These are phyloP conservation scores for Poeciliopsis occidentalis DNA, from an alignment of 2,113 vertebrate genomes.

Conservation along the genomic window DNA sequence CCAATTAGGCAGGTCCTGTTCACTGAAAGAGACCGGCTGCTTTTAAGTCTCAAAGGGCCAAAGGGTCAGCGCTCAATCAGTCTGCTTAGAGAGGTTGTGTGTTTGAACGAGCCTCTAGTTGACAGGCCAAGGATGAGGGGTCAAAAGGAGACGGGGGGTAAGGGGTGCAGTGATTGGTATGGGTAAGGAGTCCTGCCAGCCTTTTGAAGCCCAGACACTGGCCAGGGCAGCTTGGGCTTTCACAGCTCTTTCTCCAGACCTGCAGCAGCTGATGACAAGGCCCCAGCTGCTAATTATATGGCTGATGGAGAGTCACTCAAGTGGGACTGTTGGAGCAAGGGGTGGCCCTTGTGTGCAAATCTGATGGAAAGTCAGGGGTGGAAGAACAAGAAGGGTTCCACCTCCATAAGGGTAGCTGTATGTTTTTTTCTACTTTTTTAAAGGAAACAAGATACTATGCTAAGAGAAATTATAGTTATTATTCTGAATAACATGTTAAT, in stretches of 20 bases:
- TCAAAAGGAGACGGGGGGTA: slow-evolving; percentile 44
- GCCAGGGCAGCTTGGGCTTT: slow-evolving; percentile 66
- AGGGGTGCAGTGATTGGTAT: slow-evolving; percentile 39
- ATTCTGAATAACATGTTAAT: not conserved
- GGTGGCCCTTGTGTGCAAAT: slow-evolving; percentile 65
- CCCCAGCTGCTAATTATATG: slow-evolving; percentile 79
- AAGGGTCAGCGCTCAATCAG: slow-evolving; percentile 71
- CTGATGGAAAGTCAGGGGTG: slow-evolving; percentile 13
- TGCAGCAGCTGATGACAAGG: slow-evolving; percentile 73
- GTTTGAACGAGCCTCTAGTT: slow-evolving; percentile 70
- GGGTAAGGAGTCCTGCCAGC: slow-evolving; percentile 67
- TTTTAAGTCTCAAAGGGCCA: slow-evolving; percentile 63
- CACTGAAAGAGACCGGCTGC: slow-evolving; percentile 54
- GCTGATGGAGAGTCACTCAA: slow-evolving; percentile 78
- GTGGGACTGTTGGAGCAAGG: slow-evolving; percentile 70
- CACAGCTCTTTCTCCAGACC: slow-evolving; percentile 57
- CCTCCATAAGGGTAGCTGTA: not conserved
- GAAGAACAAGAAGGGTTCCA: not conserved
- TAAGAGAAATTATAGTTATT: not conserved
- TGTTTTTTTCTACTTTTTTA: slow-evolving; percentile 11
- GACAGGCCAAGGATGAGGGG: slow-evolving; percentile 63
- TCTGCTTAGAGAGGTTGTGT: slow-evolving; percentile 65
- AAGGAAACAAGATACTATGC: not conserved
- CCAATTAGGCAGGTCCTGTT: slow-evolving; percentile 71
- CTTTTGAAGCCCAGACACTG: slow-evolving; percentile 72